Evolutionary conservation across 2,113 vertebrate species (phyloP).

Genomic region (Halcyon malimbica): DNA sequence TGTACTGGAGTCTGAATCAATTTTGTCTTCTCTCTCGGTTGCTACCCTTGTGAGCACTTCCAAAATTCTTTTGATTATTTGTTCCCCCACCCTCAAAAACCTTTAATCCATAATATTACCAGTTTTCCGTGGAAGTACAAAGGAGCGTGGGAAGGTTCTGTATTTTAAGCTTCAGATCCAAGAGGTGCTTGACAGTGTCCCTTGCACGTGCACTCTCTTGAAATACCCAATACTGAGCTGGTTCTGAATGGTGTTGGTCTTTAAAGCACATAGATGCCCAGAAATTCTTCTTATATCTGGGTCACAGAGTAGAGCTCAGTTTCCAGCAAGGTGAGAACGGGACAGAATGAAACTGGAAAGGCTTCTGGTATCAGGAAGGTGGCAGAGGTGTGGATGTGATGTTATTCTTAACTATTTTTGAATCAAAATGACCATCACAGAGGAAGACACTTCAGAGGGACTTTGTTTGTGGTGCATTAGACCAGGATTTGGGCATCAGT

Average conservation of each 20-base stretch:
- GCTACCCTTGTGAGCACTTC: background rate
- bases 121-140: background rate
- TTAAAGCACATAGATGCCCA: background rate
- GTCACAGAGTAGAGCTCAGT: background rate
- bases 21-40: background rate
- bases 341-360: background rate
- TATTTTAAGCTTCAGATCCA: background rate
- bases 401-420: too few species aligned
- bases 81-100: background rate
- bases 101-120: background rate
- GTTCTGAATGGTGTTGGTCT: background rate
- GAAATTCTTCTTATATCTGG: background rate
- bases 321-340: background rate
- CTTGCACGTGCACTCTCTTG: background rate
- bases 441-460: too few species aligned
- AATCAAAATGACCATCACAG: too few species aligned
- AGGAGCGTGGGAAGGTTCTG: background rate
- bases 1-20: background rate
- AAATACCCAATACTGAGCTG: background rate
- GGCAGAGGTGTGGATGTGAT: too few species aligned
- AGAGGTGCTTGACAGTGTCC: background rate
- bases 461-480: too few species aligned
- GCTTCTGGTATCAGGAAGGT: background rate
- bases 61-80: rapidly evolving
- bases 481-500: too few species aligned